Conservation (phyloP, 2,113 vertebrate genomes). For the Paramormyrops kingsleyae region DNA sequence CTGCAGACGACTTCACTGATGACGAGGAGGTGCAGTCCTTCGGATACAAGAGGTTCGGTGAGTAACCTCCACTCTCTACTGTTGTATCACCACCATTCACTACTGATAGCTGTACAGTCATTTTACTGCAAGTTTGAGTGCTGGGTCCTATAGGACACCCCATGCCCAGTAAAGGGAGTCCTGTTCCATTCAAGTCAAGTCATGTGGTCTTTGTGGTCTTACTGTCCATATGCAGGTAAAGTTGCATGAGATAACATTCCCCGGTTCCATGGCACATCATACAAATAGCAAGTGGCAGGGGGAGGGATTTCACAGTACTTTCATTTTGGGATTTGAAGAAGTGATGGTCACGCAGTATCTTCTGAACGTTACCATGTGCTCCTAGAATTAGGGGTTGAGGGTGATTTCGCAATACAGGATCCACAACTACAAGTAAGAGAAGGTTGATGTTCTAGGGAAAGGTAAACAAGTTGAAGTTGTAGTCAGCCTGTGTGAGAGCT, state of each 20-base stretch:
- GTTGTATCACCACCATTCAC: neutral
- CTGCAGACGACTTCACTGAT: slow-evolving; percentile 87
- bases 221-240: neutral
- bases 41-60: slow-evolving; percentile 97
- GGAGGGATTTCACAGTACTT: neutral
- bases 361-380: neutral
- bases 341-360: neutral
- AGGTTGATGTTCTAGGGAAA: neutral
- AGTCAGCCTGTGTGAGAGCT: neutral
- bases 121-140: neutral
- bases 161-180: neutral
- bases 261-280: neutral
- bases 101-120: neutral
- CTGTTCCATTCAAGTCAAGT: neutral
- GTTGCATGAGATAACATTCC: neutral
- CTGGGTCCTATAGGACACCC: neutral
- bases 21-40: slow-evolving; percentile 98
- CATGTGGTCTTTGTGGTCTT: neutral
- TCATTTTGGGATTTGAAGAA: neutral
- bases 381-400: neutral
- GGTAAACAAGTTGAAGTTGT: neutral
- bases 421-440: neutral
- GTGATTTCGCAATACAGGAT: neutral
- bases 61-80: slow-evolving; percentile 49
- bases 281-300: neutral